Base-by-base conservation (phyloP, 1,140 invertebrate species). In the Hycleus phaleratus region DNA sequence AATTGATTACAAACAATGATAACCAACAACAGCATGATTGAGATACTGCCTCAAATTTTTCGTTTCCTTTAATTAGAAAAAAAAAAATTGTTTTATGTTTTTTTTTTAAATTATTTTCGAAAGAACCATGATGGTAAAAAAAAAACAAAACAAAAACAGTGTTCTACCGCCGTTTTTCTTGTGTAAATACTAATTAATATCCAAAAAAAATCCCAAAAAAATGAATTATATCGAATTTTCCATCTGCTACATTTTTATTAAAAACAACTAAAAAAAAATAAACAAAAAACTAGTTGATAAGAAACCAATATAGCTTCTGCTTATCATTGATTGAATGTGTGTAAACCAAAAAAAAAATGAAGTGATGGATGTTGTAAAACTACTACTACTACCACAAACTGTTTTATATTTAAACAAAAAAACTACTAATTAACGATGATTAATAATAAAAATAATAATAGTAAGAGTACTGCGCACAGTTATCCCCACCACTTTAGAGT, bases 41-140 rank as follows among this genome's bases (percentile, higher is more conserved):
- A 64, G 62, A 64, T 64, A 64, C 62, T 64, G 62, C 62, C 62
- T 64, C 59, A 53, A 60, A 18, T 18, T 18, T 18, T 58, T 5
- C n/a, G 18, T 10, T 25, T 18, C 18, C 18, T 18, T 18, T 18
- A 18, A 18, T 18, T 18, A 18, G 18, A 18, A 18, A 18, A 18
- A 18, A 18, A 18, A 18, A 18, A 18, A 18, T 1, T 18, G 26
- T 12, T 9, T 39, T 38, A 12, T 39, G 48, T 49, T 25, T 42
- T 18, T 52, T 24, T 53, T 45, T n/a, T n/a, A n/a, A n/a, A n/a
- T n/a, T n/a, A n/a, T n/a, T n/a, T n/a, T 44, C 42, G n/a, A 26
- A 12, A 26, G 18, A 42, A 12, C 12, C 12, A 18, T 18, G 18
- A 18, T 18, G 18, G 18, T 18, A 18, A 18, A 18, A 18, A 12